A percentile compares a stretch with the other conserved stretches of the same genome.
phyloP scores from a whole-genome alignment of 64 coral and sea anemone genomes.

The Porites australiensis region DNA sequence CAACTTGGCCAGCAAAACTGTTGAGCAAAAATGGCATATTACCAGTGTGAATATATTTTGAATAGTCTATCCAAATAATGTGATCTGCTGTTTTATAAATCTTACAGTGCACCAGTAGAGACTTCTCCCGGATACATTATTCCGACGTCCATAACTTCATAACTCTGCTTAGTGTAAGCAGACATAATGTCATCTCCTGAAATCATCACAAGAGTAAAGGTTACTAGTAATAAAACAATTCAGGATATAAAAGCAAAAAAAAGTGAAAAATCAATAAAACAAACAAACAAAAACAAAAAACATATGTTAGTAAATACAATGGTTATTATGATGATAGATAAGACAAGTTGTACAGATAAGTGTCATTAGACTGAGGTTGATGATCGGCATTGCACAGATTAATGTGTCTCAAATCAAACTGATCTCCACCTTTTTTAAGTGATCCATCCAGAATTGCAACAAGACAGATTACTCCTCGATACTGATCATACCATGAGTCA shows the following conservation, averaged over 20 bases:
- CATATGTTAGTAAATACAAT: no score
- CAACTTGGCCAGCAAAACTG: constrained; percentile 97
- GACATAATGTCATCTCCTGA: constrained; percentile 93
- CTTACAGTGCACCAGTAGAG: constrained; percentile 93
- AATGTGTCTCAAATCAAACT: neutral
- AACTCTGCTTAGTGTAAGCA: constrained; percentile 74
- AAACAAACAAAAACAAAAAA: no score
- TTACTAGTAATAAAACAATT: neutral
- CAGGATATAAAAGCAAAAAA: no score
- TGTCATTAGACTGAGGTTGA: neutral
- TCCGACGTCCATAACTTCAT: constrained; percentile 97
- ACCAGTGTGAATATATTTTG: neutral
- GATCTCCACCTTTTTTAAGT: constrained; percentile 77
- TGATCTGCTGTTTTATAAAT: neutral
- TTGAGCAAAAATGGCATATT: neutral
- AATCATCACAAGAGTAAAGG: neutral
- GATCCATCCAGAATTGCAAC: constrained; percentile 83
- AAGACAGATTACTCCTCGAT: constrained; percentile 92
- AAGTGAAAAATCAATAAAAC: no score
- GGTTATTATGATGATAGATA: no score
- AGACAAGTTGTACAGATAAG: no score
- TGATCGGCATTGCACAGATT: neutral
- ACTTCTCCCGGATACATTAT: constrained; percentile 88
- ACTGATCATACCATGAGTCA: constrained; percentile 98
- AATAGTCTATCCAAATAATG: neutral